These are phyloP conservation scores for Falco cherrug DNA, from an alignment of 2,797 vertebrate genomes.

Conservation along the genomic window DNA sequence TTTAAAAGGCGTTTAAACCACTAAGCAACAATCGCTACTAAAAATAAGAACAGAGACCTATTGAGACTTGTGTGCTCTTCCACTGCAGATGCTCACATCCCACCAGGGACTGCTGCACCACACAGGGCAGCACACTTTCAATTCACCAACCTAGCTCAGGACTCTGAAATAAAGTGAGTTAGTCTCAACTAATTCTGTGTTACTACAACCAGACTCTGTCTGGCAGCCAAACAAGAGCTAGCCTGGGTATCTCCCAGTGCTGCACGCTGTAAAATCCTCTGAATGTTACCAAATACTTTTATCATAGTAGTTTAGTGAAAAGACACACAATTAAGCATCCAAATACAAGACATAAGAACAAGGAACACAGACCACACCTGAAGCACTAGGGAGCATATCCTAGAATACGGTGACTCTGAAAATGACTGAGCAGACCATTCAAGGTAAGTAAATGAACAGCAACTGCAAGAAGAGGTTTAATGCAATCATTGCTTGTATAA, in stretches of 20 bases:
- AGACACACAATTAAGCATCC: background rate
- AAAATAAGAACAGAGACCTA: background rate
- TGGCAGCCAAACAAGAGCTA: background rate
- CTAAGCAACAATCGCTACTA: background rate
- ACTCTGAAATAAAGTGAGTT: background rate
- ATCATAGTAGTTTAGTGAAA: background rate
- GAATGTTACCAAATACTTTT: background rate
- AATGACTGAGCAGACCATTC: background rate
- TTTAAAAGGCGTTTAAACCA: background rate
- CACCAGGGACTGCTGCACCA: background rate
- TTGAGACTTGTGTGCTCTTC: background rate
- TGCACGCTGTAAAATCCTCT: background rate
- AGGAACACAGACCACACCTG: background rate
- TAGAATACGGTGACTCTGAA: background rate
- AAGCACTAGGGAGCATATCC: background rate
- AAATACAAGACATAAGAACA: background rate
- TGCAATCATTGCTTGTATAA: background rate
- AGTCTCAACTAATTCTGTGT: background rate
- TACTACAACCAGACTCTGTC: background rate
- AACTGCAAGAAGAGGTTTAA: background rate
- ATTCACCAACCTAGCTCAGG: background rate
- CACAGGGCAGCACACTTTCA: background rate
- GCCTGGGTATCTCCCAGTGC: background rate
- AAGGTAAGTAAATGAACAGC: background rate
- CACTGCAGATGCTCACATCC: background rate